phyloP scores from a whole-genome alignment of 2,888 invertebrate genomes.

The Cataglyphis livida region DNA sequence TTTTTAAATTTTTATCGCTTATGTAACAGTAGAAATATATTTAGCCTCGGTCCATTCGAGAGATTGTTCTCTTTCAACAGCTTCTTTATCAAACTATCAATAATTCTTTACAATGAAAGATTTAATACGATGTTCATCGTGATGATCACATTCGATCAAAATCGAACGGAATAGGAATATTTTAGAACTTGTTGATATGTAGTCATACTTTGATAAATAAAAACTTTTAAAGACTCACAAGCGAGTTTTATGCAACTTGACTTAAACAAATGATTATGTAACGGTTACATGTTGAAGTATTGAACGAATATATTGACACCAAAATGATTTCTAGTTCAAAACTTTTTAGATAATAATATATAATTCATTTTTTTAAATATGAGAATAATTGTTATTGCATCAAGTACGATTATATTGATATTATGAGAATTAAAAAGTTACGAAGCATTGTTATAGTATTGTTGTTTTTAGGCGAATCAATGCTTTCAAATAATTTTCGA shows the following conservation, averaged over 20 bases:
- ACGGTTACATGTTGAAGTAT: constrained; percentile 11
- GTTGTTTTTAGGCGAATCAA: constrained; percentile 32
- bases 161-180: background rate
- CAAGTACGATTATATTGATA: constrained; percentile 30
- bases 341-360: constrained; percentile 11
- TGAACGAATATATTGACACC: constrained; percentile 27
- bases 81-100: constrained; percentile 33
- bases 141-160: background rate
- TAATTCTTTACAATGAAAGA: constrained; percentile 1
- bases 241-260: constrained; percentile 9
- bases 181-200: constrained; percentile 35
- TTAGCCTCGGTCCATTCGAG: constrained; percentile 71
- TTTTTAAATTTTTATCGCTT: constrained; percentile 12
- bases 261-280: background rate
- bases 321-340: constrained; percentile 23
- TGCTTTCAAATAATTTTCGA: constrained; percentile 29
- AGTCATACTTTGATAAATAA: background rate
- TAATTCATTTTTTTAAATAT: constrained; percentile 4
- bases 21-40: constrained; percentile 65
- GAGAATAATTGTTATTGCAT: constrained; percentile 28
- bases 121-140: background rate
- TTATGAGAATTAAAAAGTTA: constrained; percentile 26
- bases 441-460: background rate
- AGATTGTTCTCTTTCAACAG: constrained; percentile 63
- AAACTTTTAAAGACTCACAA: background rate